Evolutionary conservation across 1,140 invertebrate species (phyloP).

Genomic region (Agraylea sexmaculata): DNA sequence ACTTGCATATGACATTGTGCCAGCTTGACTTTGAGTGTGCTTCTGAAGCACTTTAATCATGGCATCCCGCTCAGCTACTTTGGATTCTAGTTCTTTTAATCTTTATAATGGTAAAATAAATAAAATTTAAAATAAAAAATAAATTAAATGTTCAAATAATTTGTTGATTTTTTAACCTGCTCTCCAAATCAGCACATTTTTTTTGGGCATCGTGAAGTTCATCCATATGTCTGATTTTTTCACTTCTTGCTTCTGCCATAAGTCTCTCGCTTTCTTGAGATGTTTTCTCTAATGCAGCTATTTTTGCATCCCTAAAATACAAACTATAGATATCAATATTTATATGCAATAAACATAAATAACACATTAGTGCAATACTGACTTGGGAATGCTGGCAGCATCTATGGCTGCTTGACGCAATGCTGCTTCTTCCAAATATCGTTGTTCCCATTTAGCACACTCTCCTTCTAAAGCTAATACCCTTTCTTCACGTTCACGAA

Average conservation of each 20-base stretch:
- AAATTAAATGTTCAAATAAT: too few species aligned
- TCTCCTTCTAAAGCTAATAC: slow-evolving; percentile 73
- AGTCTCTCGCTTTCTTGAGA: slow-evolving; percentile 78
- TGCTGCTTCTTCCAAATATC: slow-evolving; percentile 75
- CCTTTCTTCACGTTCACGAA: slow-evolving; percentile 67
- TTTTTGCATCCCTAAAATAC: slow-evolving; percentile 69
- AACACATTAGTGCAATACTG: too few species aligned
- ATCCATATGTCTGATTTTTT: slow-evolving; percentile 78
- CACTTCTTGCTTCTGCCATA: slow-evolving; percentile 72
- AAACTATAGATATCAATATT: too few species aligned
- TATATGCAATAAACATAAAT: too few species aligned
- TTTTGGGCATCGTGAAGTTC: slow-evolving; percentile 76
- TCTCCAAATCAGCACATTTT: slow-evolving; percentile 70
- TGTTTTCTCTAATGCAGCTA: slow-evolving; percentile 72
- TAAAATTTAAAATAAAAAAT: too few species aligned
- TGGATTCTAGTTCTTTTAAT: slow-evolving; percentile 77
- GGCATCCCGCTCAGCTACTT: slow-evolving; percentile 76
- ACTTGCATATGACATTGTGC: slow-evolving; percentile 42
- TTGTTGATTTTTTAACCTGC: too few species aligned
- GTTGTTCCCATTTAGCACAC: slow-evolving; percentile 77
- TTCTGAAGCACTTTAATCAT: slow-evolving; percentile 84
- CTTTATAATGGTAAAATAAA: too few species aligned
- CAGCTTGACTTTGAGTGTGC: slow-evolving; percentile 55
- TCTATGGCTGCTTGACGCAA: slow-evolving; percentile 73
- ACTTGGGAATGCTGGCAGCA: slow-evolving; percentile 76